phyloP scores from a whole-genome alignment of 2,888 invertebrate genomes.

The Drosophila eohydei region DNA sequence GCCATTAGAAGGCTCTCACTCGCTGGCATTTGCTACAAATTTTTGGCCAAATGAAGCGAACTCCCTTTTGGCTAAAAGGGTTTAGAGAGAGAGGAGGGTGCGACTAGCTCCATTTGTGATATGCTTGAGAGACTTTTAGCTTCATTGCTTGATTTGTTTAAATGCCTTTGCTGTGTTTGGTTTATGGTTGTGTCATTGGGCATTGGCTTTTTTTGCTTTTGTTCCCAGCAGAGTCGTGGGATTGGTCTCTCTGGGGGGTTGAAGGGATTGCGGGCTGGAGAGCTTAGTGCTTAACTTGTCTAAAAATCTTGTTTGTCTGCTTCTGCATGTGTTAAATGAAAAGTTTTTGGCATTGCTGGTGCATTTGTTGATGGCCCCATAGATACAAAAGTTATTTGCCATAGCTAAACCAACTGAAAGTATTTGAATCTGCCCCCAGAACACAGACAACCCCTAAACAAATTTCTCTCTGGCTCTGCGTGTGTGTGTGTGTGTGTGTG shows the following conservation, averaged over 20 bases:
- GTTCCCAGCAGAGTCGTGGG: not conserved
- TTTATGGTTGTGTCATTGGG: slow-evolving; percentile 73
- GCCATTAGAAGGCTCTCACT: slow-evolving; percentile 1
- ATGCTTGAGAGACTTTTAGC: slow-evolving; percentile 76
- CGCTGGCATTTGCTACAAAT: slow-evolving; percentile 54
- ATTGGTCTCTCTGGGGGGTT: slow-evolving; percentile 30
- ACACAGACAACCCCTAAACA: slow-evolving; percentile 26
- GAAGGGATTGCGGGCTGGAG: slow-evolving; percentile 39
- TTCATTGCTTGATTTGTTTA: slow-evolving; percentile 81
- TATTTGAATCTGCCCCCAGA: slow-evolving; percentile 25
- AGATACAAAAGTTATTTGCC: slow-evolving; percentile 77
- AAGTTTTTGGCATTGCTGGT: slow-evolving; percentile 68
- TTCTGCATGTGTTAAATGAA: slow-evolving; percentile 70
- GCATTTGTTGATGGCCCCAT: slow-evolving; percentile 75
- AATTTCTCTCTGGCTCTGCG: not conserved
- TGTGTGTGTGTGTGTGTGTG: not conserved
- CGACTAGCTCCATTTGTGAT: slow-evolving; percentile 54
- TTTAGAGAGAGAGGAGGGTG: not conserved
- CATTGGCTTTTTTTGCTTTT: slow-evolving; percentile 44
- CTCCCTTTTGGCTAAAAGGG: slow-evolving; percentile 25
- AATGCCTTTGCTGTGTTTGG: slow-evolving; percentile 80
- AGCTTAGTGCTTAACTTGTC: slow-evolving; percentile 64
- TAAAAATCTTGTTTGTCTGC: slow-evolving; percentile 71
- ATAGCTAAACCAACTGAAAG: slow-evolving; percentile 63
- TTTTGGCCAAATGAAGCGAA: slow-evolving; percentile 74